Base-by-base conservation (phyloP, 2,113 vertebrate species). In the Chauna torquata region DNA sequence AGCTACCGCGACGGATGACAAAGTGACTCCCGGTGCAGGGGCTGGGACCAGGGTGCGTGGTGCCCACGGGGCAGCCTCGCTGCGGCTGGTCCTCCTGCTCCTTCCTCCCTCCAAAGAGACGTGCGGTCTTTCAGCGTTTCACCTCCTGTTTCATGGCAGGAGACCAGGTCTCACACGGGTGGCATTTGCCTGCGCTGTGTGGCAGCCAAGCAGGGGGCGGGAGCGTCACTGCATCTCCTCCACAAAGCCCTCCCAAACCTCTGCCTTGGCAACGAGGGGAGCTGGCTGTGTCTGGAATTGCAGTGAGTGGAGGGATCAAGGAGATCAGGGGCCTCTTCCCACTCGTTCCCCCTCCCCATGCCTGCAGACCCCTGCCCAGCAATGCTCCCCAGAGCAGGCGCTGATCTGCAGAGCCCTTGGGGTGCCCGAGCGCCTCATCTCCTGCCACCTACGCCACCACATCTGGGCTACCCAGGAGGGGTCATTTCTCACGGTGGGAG, bases 341-440 rank as follows among this genome's bases (percentile, higher is more conserved):
- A 80, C 5, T 6, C 5, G 0, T 44, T 80, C 12, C 8, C 22
- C 4, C 23, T 52, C 25, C 57, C 68, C 45, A 77, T 2, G 2
- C 24, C 28, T 38, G 64, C 4, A 8, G 57, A 54, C 0, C 15
- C 34, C 70, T 75, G 55, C 50, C 36, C 44, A 24, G 23, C 18
- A 44, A 22, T 32, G 20, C 30, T 74, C 44, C 64, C 36, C 72
- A 64, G 44, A 1, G 3, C 17, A 27, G 57, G 18, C 47, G 27
- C 28, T 0, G 2, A 34, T 30, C 15, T 1, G 2, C 3, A 1
- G 36, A 78, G 59, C 27, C 34, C 55, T 0, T 5, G 25, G 54
- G 58, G 47, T 15, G 11, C 45, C 15, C 55, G 6, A 5, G 23
- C 6, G 15, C 23, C 23, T 40, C 4, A 4, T 57, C 19, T 22